These are phyloP conservation scores for Macrotus californicus DNA, from an alignment of 2,113 vertebrate genomes.

Conservation along the genomic window DNA sequence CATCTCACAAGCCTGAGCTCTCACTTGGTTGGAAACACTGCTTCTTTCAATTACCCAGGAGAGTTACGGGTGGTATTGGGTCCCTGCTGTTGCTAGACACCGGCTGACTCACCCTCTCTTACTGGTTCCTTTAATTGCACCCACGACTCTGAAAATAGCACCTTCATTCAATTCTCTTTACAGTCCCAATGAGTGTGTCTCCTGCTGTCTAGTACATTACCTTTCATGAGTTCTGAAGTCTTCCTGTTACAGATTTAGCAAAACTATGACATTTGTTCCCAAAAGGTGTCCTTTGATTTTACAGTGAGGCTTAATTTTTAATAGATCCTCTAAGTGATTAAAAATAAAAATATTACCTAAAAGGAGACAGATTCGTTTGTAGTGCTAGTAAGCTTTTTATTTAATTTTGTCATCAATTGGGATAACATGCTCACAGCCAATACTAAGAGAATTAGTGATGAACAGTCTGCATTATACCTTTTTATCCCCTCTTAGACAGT, in stretches of 20 bases:
- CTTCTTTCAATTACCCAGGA: neutral
- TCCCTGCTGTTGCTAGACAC: neutral
- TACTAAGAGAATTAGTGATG: neutral
- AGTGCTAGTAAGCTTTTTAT: neutral
- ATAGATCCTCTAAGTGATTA: neutral
- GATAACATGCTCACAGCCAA: neutral
- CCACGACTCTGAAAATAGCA: neutral
- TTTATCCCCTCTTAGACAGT: slow-evolving; percentile 14
- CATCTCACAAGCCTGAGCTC: neutral
- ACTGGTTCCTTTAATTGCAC: neutral
- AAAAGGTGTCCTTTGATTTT: neutral
- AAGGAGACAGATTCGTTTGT: neutral
- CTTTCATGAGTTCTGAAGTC: neutral
- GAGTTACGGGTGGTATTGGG: neutral
- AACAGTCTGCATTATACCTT: neutral
- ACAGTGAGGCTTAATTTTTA: neutral
- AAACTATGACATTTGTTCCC: neutral
- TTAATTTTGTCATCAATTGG: neutral
- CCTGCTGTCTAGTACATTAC: neutral
- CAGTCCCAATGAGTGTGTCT: neutral
- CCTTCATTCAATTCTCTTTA: neutral
- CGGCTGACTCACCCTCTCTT: neutral
- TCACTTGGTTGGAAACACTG: neutral
- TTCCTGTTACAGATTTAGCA: neutral
- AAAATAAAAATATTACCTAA: neutral